phyloP scores from a whole-genome alignment of 2,888 invertebrate species.

The Platycheirus albimanus region DNA sequence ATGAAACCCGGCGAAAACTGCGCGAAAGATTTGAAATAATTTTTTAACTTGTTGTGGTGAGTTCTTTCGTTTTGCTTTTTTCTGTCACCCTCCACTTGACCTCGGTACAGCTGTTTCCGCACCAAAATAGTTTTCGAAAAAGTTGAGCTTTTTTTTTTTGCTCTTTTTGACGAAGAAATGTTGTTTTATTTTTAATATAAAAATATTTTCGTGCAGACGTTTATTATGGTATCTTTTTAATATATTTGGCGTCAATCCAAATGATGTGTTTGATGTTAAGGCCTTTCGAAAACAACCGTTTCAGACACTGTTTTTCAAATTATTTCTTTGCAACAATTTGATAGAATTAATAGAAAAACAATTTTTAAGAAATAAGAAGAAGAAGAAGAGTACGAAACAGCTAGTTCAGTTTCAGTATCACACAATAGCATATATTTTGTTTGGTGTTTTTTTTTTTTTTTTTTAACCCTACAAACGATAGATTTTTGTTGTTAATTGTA shows the following conservation, averaged over 20 bases:
- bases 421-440: constrained; percentile 44
- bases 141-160: neutral
- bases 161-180: neutral
- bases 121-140: constrained; percentile 61
- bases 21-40: constrained; percentile 50
- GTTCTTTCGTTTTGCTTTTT: constrained; percentile 18
- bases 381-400: constrained; percentile 23
- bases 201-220: neutral
- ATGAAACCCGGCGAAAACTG: constrained; percentile 61
- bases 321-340: neutral
- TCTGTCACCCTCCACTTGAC: constrained; percentile 67
- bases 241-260: constrained; percentile 26
- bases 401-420: constrained; percentile 45
- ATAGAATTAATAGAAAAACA: neutral
- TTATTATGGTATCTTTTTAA: neutral
- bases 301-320: neutral
- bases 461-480: neutral
- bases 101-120: constrained; percentile 57
- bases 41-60: constrained; percentile 13
- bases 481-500: constrained; percentile 11
- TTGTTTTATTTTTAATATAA: neutral
- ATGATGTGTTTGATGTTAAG: constrained; percentile 11
- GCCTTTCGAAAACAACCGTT: constrained; percentile 30
- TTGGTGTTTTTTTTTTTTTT: too few relatives aligned
- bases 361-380: neutral